Evolutionary conservation across 2,113 vertebrate genomes (phyloP).

Genomic region (Saguinus midas): DNA sequence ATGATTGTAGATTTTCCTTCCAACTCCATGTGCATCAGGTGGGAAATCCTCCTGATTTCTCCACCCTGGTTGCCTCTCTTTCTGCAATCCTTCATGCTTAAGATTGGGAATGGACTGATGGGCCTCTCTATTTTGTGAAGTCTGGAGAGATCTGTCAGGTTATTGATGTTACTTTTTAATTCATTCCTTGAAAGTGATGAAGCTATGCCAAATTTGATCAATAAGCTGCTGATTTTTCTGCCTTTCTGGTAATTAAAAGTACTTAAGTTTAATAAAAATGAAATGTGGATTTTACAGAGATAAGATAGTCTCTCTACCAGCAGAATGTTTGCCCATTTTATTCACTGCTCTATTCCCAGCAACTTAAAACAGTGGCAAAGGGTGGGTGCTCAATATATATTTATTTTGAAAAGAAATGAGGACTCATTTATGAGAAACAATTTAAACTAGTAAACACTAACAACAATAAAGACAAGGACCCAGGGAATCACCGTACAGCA

Average conservation of each 20-base stretch:
- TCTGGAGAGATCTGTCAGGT: not conserved
- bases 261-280: not conserved
- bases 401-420: not conserved
- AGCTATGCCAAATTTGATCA: not conserved
- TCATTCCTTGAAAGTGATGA: not conserved
- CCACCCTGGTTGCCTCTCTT: not conserved
- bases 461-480: not conserved
- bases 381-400: not conserved
- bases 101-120: not conserved
- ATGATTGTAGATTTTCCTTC: not conserved
- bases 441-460: not conserved
- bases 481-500: not conserved
- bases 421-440: not conserved
- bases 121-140: not conserved
- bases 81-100: not conserved
- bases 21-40: fast-evolving
- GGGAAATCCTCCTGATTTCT: not conserved
- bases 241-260: not conserved
- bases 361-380: not conserved
- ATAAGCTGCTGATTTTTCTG: not conserved
- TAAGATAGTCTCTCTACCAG: not conserved
- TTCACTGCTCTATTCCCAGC: not conserved
- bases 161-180: not conserved
- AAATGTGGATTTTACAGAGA: not conserved
- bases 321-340: not conserved